Evolutionary conservation across 2,113 vertebrate genomes (phyloP).

Genomic region (Mirza zaza): DNA sequence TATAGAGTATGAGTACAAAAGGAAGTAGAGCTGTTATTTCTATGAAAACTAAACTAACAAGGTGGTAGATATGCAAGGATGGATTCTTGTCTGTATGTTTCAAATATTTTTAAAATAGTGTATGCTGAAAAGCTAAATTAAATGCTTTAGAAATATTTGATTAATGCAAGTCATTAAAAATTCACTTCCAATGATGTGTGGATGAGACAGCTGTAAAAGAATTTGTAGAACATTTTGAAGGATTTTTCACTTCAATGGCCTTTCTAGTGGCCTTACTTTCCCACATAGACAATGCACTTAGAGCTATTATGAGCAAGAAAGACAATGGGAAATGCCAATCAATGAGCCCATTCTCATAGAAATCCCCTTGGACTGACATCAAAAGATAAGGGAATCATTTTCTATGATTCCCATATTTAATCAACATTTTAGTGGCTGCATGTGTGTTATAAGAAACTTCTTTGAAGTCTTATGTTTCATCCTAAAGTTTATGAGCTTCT

Average conservation of each 20-base stretch:
- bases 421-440: background rate
- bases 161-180: conserved; percentile 19
- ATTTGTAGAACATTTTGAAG: background rate
- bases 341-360: background rate
- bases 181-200: background rate
- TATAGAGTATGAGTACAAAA: background rate
- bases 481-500: background rate
- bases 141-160: conserved; percentile 8
- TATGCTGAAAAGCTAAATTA: background rate
- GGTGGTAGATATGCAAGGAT: background rate
- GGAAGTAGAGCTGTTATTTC: background rate
- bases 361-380: background rate
- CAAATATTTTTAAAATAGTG: background rate
- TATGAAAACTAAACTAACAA: background rate
- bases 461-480: background rate
- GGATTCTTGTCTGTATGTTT: background rate
- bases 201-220: background rate
- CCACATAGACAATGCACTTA: background rate
- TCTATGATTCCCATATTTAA: background rate
- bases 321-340: background rate
- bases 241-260: background rate
- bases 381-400: conserved; percentile 1
- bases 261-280: background rate
- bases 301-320: background rate
- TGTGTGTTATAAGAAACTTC: background rate